Conservation (phyloP, 2,888 invertebrate genomes). For the Drosophila longiperda region DNA sequence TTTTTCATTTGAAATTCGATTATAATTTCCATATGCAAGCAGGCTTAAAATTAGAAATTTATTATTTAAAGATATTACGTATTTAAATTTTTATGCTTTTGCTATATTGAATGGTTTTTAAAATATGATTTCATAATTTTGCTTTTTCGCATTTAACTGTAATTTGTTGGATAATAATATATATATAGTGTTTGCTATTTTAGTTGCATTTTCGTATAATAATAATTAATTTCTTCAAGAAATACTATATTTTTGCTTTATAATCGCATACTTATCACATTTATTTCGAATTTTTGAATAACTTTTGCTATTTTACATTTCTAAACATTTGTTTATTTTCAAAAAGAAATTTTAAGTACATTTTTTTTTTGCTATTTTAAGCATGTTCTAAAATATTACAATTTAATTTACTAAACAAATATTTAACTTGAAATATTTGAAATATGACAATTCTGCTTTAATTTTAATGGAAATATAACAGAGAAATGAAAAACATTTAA, state of each 20-base stretch:
- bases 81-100: not conserved
- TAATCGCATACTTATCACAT: not conserved
- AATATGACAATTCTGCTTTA: not conserved
- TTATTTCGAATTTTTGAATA: too few species aligned
- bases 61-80: not conserved
- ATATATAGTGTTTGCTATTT: not conserved
- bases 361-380: too few species aligned
- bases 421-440: not conserved
- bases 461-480: not conserved
- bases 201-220: not conserved
- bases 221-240: not conserved
- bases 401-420: too few species aligned
- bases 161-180: not conserved
- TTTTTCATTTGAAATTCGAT: slow-evolving; percentile 35
- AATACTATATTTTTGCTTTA: not conserved
- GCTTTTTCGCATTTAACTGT: too few species aligned
- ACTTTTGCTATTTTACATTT: too few species aligned
- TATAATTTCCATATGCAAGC: slow-evolving; percentile 14
- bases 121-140: not conserved
- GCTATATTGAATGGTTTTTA: not conserved
- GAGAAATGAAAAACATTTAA: not conserved
- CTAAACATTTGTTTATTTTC: too few species aligned
- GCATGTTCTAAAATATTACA: too few species aligned
- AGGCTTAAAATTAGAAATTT: not conserved
- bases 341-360: too few species aligned